phyloP scores from a whole-genome alignment of 2,888 invertebrate species.

The Boloria euphrosyne region DNA sequence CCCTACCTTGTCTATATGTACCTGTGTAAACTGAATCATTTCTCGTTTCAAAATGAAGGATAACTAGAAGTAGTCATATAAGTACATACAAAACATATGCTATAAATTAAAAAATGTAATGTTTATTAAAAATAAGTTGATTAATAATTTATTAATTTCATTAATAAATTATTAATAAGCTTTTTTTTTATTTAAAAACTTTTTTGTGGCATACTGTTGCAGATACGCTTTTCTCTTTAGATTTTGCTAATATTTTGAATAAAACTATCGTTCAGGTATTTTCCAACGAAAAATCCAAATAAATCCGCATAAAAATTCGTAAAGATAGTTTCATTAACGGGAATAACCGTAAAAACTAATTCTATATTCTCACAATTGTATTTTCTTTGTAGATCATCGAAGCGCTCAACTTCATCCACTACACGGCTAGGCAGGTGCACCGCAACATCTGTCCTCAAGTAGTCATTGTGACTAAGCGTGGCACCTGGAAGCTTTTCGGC shows the following conservation, averaged over 20 bases:
- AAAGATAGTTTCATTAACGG: not conserved
- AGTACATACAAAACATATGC: not conserved
- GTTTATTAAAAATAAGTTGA: too few species aligned
- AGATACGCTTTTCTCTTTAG: too few species aligned
- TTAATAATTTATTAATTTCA: too few species aligned
- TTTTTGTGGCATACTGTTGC: too few species aligned
- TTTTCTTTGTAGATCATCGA: constrained; percentile 90
- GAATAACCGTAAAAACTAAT: not conserved
- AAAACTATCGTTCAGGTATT: too few species aligned
- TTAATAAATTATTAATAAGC: too few species aligned
- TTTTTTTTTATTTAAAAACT: too few species aligned
- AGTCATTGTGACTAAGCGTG: constrained; percentile 94
- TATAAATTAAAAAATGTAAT: not conserved
- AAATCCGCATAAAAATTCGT: too few species aligned
- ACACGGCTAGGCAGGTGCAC: constrained; percentile 93
- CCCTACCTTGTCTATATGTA: not conserved
- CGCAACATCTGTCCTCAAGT: constrained; percentile 97
- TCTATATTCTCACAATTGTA: constrained; percentile 35
- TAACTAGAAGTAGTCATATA: not conserved
- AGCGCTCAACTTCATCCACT: constrained; percentile 95
- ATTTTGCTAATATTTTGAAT: too few species aligned
- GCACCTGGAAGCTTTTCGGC: constrained; percentile 98
- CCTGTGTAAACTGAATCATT: not conserved
- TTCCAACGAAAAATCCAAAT: too few species aligned
- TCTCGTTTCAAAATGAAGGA: not conserved